A percentile compares a stretch with the other conserved stretches of the same genome.
Conservation (phyloP, 2,113 vertebrate genomes). For the Gila orcuttii region DNA sequence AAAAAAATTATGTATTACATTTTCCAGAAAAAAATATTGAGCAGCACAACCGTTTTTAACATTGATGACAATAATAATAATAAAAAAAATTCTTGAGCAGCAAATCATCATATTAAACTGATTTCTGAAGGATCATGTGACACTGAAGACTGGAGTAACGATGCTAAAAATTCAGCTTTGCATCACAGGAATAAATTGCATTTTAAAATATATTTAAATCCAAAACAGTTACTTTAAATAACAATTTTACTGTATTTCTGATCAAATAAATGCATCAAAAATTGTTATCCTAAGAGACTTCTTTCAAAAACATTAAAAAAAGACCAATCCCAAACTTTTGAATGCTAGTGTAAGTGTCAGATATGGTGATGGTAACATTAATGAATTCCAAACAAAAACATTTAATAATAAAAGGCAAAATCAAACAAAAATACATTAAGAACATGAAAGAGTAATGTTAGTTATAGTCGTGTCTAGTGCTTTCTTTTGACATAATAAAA, state of each 20-base stretch:
- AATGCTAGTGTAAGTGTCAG: neutral
- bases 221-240: neutral
- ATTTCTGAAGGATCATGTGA: neutral
- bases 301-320: neutral
- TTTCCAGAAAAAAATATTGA: neutral
- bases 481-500: conserved; percentile 47
- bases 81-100: neutral
- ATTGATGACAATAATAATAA: neutral
- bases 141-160: neutral
- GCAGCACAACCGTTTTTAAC: neutral
- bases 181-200: no score
- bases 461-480: neutral
- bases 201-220: no score
- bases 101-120: neutral
- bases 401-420: neutral
- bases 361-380: neutral
- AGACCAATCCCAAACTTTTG: neutral
- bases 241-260: neutral
- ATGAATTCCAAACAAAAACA: neutral
- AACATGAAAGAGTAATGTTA: conserved; percentile 2
- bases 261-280: neutral
- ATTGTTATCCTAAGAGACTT: neutral
- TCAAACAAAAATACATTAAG: no score
- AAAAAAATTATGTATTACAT: neutral
- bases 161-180: neutral